Percentiles rank a stretch among this genome's conserved stretches.
These are phyloP conservation scores for Scaptomyza hsui DNA, from an alignment of 1,140 invertebrate genomes.

Conservation along the genomic window DNA sequence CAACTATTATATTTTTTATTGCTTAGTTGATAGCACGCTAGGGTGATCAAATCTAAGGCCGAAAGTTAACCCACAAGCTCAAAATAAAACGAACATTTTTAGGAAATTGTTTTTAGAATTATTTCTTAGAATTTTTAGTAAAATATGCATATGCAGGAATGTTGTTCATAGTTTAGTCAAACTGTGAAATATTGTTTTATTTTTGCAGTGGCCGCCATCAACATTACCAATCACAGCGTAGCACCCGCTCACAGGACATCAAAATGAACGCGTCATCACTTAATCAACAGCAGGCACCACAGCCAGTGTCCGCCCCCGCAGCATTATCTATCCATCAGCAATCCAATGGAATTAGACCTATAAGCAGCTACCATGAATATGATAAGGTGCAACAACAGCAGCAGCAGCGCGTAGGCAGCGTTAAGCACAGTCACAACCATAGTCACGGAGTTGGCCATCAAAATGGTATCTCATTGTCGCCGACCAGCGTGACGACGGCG, in stretches of 20 bases:
- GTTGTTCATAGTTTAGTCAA: slow-evolving; percentile 8
- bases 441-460: slow-evolving; percentile 9
- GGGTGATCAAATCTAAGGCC: no score
- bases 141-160: background rate
- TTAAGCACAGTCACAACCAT: slow-evolving; percentile 75
- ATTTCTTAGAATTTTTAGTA: no score
- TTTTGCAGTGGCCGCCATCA: slow-evolving; percentile 87
- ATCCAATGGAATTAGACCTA: slow-evolving; percentile 85
- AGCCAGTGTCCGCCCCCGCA: slow-evolving; percentile 10
- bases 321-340: slow-evolving; percentile 24
- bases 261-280: slow-evolving; percentile 61
- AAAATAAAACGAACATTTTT: no score
- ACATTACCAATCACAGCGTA: slow-evolving; percentile 91
- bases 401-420: slow-evolving; percentile 83
- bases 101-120: no score
- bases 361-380: slow-evolving; percentile 93
- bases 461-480: slow-evolving; percentile 51
- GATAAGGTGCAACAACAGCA: slow-evolving; percentile 89
- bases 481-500: slow-evolving; percentile 69
- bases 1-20: no score
- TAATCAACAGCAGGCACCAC: slow-evolving; percentile 26
- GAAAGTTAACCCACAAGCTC: no score
- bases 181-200: slow-evolving; percentile 19
- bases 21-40: no score
- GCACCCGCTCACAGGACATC: slow-evolving; percentile 87